Conservation (phyloP, 2,888 invertebrate species). For the Drosophila rubida region DNA sequence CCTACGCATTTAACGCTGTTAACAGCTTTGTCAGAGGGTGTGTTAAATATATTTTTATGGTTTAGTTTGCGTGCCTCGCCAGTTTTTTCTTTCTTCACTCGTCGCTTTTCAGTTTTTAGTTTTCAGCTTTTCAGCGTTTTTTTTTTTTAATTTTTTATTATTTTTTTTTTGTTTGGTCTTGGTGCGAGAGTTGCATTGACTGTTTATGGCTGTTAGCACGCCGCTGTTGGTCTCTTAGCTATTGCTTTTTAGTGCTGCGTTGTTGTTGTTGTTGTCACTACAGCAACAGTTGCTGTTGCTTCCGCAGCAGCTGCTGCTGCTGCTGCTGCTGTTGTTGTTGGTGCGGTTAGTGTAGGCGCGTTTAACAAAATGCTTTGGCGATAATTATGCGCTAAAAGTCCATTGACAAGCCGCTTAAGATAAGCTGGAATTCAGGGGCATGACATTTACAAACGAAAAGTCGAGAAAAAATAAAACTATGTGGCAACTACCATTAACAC, state of each 20-base stretch:
- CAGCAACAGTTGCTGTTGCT: slow-evolving; percentile 20
- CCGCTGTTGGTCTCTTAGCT: slow-evolving; percentile 42
- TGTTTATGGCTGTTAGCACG: slow-evolving; percentile 71
- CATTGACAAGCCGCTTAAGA: slow-evolving; percentile 61
- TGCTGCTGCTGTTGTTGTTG: slow-evolving; percentile 7
- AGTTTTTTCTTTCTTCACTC: slow-evolving; percentile 16
- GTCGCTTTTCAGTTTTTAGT: slow-evolving; percentile 28
- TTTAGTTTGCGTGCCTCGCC: slow-evolving; percentile 68
- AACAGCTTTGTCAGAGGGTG: slow-evolving; percentile 78
- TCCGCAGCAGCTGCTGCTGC: not conserved
- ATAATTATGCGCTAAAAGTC: slow-evolving; percentile 67
- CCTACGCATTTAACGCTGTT: slow-evolving; percentile 76
- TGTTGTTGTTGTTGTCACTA: slow-evolving; percentile 17
- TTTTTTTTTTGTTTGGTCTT: slow-evolving; percentile 33
- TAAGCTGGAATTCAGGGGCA: slow-evolving; percentile 42
- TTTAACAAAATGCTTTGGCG: slow-evolving; percentile 54
- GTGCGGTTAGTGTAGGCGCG: slow-evolving; percentile 29
- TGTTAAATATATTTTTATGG: slow-evolving; percentile 77
- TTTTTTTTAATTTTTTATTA: slow-evolving; percentile 14
- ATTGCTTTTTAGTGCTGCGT: slow-evolving; percentile 34
- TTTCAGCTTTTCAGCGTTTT: slow-evolving; percentile 20
- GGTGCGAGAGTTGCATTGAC: slow-evolving; percentile 60
- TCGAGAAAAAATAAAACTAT: not conserved
- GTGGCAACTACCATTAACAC: too few species aligned
- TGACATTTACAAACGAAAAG: slow-evolving; percentile 5